Base-by-base conservation (phyloP, 2,113 vertebrate species). In the Pelvicachromis taeniatus region DNA sequence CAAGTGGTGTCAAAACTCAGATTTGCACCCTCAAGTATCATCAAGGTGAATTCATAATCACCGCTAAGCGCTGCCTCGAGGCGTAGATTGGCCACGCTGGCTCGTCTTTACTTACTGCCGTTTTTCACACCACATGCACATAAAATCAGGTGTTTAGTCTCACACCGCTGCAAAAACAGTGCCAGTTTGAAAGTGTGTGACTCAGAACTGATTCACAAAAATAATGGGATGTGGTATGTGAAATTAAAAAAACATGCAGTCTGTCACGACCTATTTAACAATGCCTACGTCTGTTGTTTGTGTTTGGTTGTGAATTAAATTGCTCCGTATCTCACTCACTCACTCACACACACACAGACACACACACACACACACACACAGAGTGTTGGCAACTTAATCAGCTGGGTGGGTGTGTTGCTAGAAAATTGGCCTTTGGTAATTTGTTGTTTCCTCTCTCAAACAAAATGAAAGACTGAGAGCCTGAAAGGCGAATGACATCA, bases 381-480 rank as follows among this genome's bases (percentile, higher is more conserved):
- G 16, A 56, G 3, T 9, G 10, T 13, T 16, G 38, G 38, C 59
- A 26, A 77, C 31, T 31, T 7, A 9, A 21, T 63, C 61, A 50
- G 45, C 48, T n/a, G 2, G 4, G 10, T 33, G 45, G 14, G 53
- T 23, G 85, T 59, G 81, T 70, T 90, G 85, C 65, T 52, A 23
- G 16, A 21, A 82, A 73, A 70, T 70, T 54, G 2, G 33, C 1
- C 3, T 26, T 10, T 48, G 29, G 55, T 82, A 77, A 83, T 87
- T 85, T 86, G 81, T 85, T 59, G 75, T 78, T 90, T 91, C 88
- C 91, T 80, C 52, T 65, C 82, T 31, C 14, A 7, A 75, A 87
- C 52, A 56, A 78, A 86, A 42, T 13, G 7, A 77, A 87, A 75
- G 70, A 23, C 23, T 26, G 83, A 3, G 4, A 33, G 33, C 33